Conservation (phyloP, 2,797 vertebrate genomes). For the Coregonus ussuriensis region DNA sequence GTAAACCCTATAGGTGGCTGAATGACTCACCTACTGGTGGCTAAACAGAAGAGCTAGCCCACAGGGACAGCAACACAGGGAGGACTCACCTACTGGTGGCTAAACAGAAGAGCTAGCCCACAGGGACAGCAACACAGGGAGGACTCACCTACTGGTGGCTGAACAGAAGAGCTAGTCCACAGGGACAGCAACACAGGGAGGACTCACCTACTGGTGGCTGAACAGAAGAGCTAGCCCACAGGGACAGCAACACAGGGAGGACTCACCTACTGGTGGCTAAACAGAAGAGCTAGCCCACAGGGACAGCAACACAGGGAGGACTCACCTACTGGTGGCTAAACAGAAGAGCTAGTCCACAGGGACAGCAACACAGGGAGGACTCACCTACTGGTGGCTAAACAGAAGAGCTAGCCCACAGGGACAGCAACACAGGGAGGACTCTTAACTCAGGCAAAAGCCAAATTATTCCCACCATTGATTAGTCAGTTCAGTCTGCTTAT, state of each 20-base stretch:
- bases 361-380: background rate
- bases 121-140: background rate
- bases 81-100: background rate
- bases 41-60: background rate
- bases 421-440: background rate
- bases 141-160: background rate
- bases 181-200: background rate
- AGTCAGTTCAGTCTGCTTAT: background rate
- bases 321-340: background rate
- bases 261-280: background rate
- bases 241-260: background rate
- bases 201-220: background rate
- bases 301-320: background rate
- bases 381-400: background rate
- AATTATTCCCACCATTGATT: background rate
- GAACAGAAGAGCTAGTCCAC: too few relatives aligned
- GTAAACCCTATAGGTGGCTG: background rate
- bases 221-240: background rate
- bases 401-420: too few relatives aligned
- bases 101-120: background rate
- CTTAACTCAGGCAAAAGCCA: background rate
- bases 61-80: background rate
- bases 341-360: too few relatives aligned
- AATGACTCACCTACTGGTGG: background rate
- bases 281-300: too few relatives aligned